Conservation (phyloP, 2,888 invertebrate genomes). For the Neoscelio sp. region DNA sequence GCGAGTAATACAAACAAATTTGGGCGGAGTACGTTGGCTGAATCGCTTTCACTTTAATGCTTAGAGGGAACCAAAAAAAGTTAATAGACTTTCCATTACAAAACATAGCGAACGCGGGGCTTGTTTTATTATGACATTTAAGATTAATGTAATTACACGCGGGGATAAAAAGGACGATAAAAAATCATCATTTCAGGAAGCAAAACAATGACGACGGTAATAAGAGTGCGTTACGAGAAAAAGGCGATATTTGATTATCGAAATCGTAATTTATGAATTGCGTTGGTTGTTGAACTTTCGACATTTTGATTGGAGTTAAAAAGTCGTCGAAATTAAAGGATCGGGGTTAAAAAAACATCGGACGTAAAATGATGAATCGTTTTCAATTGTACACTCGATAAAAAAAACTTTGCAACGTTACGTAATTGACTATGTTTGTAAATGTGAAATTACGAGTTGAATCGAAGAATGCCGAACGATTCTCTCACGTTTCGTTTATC, state of each 20-base stretch:
- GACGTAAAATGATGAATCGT: conserved; percentile 54
- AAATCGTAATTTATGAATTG: conserved; percentile 48
- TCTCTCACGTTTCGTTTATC: too few relatives aligned
- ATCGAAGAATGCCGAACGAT: too few relatives aligned
- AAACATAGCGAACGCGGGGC: conserved; percentile 42
- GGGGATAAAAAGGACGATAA: conserved; percentile 43
- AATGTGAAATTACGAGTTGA: too few relatives aligned
- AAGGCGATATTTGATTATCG: conserved; percentile 58
- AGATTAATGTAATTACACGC: conserved; percentile 63
- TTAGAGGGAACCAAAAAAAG: conserved; percentile 56
- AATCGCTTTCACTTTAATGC: conserved; percentile 64
- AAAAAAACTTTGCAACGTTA: conserved; percentile 37
- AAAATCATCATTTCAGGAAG: conserved; percentile 47
- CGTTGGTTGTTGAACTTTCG: conserved; percentile 53
- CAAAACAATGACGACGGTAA: conserved; percentile 56
- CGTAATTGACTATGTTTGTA: too few relatives aligned
- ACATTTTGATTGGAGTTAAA: conserved; percentile 51
- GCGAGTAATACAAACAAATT: conserved; percentile 61
- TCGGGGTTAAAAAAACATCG: too few relatives aligned
- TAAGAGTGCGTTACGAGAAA: conserved; percentile 45
- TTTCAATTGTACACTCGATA: conserved; percentile 50
- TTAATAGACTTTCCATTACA: conserved; percentile 65
- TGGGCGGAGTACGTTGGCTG: conserved; percentile 59
- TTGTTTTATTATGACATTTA: conserved; percentile 65
- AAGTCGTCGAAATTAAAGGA: conserved; percentile 60